phyloP scores from a whole-genome alignment of 2,113 vertebrate genomes.

The Daboia siamensis region DNA sequence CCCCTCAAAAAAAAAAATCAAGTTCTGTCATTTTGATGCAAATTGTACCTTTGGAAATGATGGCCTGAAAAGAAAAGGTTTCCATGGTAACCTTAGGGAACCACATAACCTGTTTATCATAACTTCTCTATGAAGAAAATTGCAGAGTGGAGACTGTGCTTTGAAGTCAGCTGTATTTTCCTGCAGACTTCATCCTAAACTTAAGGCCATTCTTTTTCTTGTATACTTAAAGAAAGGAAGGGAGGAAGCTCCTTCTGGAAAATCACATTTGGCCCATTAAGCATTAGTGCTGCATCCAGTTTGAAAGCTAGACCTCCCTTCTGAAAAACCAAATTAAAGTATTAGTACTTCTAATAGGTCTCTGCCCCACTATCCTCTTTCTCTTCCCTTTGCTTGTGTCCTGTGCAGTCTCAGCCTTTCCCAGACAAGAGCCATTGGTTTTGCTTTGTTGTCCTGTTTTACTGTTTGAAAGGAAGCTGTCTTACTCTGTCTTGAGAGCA shows the following conservation, averaged over 20 bases:
- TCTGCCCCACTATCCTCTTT: constrained; percentile 22
- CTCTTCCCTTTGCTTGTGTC: not conserved
- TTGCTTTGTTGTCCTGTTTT: constrained; percentile 31
- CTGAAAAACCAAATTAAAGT: constrained; percentile 44
- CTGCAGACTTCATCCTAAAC: constrained; percentile 54
- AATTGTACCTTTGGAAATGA: constrained; percentile 79
- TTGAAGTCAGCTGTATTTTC: constrained; percentile 69
- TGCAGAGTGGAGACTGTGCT: constrained; percentile 57
- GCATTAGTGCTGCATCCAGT: not conserved
- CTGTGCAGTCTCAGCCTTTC: constrained; percentile 39
- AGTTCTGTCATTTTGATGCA: constrained; percentile 78
- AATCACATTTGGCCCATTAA: constrained; percentile 25
- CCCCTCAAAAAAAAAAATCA: constrained; percentile 56
- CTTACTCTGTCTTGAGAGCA: constrained; percentile 43
- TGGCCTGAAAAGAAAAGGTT: constrained; percentile 77
- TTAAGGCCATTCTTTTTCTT: constrained; percentile 40
- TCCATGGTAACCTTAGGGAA: constrained; percentile 77
- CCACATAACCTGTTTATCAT: constrained; percentile 76
- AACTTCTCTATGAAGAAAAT: constrained; percentile 70
- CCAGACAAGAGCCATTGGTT: constrained; percentile 18
- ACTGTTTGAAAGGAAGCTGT: constrained; percentile 46
- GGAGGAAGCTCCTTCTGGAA: not conserved
- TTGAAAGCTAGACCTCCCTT: constrained; percentile 37
- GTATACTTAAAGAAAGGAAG: constrained; percentile 20
- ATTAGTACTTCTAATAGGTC: constrained; percentile 33